Evolutionary conservation across 2,888 invertebrate species (phyloP).

Genomic region (Pogonocherus hispidulus): DNA sequence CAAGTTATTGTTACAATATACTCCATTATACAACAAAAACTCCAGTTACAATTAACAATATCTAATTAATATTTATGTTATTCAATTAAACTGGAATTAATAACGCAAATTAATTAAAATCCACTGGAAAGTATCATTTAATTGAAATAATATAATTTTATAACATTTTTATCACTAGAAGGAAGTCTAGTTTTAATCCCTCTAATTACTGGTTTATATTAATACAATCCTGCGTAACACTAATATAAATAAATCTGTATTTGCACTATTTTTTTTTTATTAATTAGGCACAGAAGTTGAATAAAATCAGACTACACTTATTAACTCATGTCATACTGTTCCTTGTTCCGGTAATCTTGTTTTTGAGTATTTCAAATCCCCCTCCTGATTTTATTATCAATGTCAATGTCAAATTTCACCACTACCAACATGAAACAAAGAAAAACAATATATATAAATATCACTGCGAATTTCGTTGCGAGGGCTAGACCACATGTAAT

Average conservation of each 20-base stretch:
- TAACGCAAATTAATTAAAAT: constrained; percentile 27
- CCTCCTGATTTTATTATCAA: no score
- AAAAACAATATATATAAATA: no score
- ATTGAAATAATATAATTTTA: constrained; percentile 11
- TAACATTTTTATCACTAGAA: not conserved
- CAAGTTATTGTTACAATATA: constrained; percentile 25
- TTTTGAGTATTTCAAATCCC: no score
- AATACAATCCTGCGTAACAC: not conserved
- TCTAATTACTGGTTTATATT: not conserved
- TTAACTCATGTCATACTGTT: no score
- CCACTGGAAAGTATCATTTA: constrained; percentile 4
- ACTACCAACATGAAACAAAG: no score
- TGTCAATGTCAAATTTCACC: no score
- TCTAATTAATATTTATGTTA: constrained; percentile 29
- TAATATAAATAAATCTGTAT: not conserved
- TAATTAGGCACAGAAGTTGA: no score
- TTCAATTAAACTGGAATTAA: constrained; percentile 23
- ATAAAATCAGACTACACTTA: no score
- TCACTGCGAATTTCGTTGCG: no score
- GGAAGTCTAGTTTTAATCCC: not conserved
- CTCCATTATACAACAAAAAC: constrained; percentile 21
- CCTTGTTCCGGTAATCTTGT: no score
- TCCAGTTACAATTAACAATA: constrained; percentile 24
- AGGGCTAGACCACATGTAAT: no score
- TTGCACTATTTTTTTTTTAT: no score